phyloP scores from a whole-genome alignment of 2,113 vertebrate species.

The Pituophis catenifer region DNA sequence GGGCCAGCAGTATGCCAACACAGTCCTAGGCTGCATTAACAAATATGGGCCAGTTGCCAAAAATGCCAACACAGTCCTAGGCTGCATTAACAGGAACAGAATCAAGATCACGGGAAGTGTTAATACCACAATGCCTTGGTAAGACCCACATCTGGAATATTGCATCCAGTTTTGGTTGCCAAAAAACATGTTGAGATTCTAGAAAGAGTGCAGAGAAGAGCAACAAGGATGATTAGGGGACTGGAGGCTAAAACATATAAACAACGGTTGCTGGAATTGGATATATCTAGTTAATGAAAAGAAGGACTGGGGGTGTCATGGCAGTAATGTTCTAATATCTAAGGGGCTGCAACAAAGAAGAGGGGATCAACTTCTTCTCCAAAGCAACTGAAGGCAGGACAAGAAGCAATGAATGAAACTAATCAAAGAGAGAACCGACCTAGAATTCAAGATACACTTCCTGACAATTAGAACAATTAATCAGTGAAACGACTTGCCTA shows the following conservation, averaged over 20 bases:
- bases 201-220: neutral
- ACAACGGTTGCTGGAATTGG: neutral
- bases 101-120: neutral
- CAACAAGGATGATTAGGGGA: neutral
- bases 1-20: neutral
- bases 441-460: neutral
- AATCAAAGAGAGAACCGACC: neutral
- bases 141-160: neutral
- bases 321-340: neutral
- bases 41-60: neutral
- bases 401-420: neutral
- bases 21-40: neutral
- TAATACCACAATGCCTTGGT: neutral
- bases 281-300: neutral
- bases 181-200: neutral
- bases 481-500: neutral
- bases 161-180: neutral
- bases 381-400: neutral
- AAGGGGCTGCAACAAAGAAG: neutral
- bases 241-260: neutral
- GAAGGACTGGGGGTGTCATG: neutral
- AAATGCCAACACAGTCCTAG: neutral
- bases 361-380: neutral
- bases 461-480: neutral
- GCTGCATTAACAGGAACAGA: neutral